Conservation (phyloP, 1,140 invertebrate species). For the Pseudomyrmex dendroicus region DNA sequence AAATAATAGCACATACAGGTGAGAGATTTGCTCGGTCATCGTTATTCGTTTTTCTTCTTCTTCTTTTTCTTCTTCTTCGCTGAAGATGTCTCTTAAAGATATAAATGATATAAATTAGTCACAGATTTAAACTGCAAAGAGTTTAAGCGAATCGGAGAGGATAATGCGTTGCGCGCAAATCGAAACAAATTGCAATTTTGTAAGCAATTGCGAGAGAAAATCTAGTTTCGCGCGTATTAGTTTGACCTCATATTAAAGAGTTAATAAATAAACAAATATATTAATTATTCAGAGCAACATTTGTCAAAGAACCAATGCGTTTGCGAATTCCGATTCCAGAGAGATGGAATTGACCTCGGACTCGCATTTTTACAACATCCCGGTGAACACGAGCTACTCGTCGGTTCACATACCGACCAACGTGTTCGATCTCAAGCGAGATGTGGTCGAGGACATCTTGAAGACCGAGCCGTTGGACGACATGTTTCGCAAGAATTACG, state of each 20-base stretch:
- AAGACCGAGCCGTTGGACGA: constrained; percentile 95
- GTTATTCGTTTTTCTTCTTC: not conserved
- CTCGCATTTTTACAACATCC: constrained; percentile 93
- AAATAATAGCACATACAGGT: constrained; percentile 74
- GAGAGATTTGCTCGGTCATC: not conserved
- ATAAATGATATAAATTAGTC: not conserved
- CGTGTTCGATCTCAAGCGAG: constrained; percentile 91
- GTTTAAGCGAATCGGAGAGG: too few species aligned
- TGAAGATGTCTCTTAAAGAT: not conserved
- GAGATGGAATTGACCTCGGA: constrained; percentile 88
- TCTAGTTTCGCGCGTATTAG: too few species aligned
- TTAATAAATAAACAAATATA: too few species aligned
- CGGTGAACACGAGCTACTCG: constrained; percentile 93
- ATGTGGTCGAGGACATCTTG: constrained; percentile 90
- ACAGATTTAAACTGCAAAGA: too few species aligned
- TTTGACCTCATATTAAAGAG: too few species aligned
- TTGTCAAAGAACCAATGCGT: not conserved
- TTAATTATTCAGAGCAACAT: too few species aligned
- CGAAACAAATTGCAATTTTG: too few species aligned
- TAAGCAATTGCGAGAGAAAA: too few species aligned
- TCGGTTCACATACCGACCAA: constrained; percentile 97
- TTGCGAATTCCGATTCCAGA: constrained; percentile 59
- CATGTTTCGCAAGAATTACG: constrained; percentile 94
- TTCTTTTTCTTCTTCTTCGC: not conserved
- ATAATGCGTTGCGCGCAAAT: too few species aligned